Evolutionary conservation across 2,113 vertebrate species (phyloP), one percentile per base, ranked within the genome.

Genomic region (Rafetus swinhoei): DNA sequence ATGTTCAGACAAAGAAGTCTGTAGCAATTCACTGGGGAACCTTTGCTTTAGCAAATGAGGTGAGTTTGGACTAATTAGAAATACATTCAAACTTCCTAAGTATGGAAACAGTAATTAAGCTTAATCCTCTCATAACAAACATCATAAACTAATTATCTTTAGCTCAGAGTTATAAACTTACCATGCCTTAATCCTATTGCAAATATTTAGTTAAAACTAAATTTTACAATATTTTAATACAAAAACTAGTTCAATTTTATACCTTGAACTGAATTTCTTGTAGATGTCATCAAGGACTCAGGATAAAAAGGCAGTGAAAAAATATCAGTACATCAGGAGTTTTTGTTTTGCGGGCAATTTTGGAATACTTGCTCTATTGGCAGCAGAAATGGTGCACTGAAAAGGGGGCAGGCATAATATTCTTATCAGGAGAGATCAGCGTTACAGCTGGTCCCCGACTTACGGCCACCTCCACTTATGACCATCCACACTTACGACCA

Each of bases 11-110:
- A 77, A 99, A 98, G 97, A 98, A 98, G 90, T 99, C 99, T 2
- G 90, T 99, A 89, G 99, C 98, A 57, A 98, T 99, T 97, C 99
- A 99, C 14, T 99, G 99, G 99, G 99, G 99, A 83, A 99, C 99
- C 13, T 99, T 99, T 94, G 98, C 99, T 83, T 98, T 99, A 82
- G 98, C 99, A 80, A 98, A 99, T 82, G 99, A 99, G 99, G 99
- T 99, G 96, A 87, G 97, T 96, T 84, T 90, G 74, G 74, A 35
- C 15, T 3, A 5, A 16, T 50, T 1, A 76, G 5, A 25, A 9
- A 9, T 24, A 9, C 1, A 14, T 81, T 93, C 25, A 86, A 15
- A 54, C 87, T 81, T 81, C 52, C n/a, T 56, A 65, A 56, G 24
- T 39, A 45, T 21, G 8, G 1, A 25, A 56, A 7, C 29, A 45